Base-by-base conservation (phyloP, 53 echinoderm and acorn worm species). In the Astropecten irregularis region DNA sequence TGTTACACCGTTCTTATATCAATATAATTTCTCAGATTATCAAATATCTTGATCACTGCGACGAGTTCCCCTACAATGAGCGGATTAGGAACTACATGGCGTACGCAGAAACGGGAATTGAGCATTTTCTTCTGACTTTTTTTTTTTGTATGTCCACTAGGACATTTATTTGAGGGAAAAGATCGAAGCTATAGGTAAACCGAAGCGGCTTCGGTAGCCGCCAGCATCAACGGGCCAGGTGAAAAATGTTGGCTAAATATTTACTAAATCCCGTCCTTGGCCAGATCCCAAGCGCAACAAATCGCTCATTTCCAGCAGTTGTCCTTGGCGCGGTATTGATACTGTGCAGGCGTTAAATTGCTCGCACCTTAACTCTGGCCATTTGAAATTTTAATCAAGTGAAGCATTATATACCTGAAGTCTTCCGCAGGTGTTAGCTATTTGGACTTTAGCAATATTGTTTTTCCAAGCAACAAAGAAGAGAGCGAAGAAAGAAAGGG, bases 211-310 rank as follows among this genome's bases (percentile, higher is more conserved):
- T 20, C 21, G 7, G 28, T n/a, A 8, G 79, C 79, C 79, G 19
- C 61, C 2, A 48, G 61, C 79, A 62, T 79, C 61, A 79, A 79
- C 79, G 61, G 27, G 30, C 28, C 79, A 79, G 79, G 79, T 79
- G 79, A 44, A 62, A 62, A 62, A 44, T 79, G 62, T 79, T 79
- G 79, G 48, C 79, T 79, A 79, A 79, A 61, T 79, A 79, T 79
- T 79, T 60, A 62, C 62, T 42, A 46, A 31, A 61, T 79, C 48
- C 33, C 21, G 79, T 79, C 79, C 79, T 79, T 79, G 79, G 47
- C 46, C 46, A 2, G 38, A 66, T 38, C 64, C 25, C 67, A 9
- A 31, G 32, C 34, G 11, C 23, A 3, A 31, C 1, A 62, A 32
- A n/a, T 14, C 46, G 1, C 79, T 62, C 77, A 62, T 62, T 46